These are phyloP conservation scores for Therioaphis trifolii DNA, from an alignment of 2,888 invertebrate genomes.

Conservation along the genomic window DNA sequence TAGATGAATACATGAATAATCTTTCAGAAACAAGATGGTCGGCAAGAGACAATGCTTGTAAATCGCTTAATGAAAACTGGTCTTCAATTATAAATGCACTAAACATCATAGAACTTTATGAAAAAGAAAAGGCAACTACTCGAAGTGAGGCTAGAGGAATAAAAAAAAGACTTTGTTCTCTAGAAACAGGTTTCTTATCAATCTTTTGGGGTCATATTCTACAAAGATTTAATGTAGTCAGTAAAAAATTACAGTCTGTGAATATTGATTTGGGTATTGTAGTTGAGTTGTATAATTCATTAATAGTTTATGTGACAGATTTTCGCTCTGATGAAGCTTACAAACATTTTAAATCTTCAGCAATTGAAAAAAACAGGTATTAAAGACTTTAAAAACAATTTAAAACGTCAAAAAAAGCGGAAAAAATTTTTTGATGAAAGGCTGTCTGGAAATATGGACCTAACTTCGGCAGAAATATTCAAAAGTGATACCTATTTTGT, in stretches of 20 bases:
- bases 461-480: neutral
- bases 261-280: conserved; percentile 21
- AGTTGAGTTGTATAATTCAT: conserved; percentile 14
- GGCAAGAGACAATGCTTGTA: too few relatives aligned
- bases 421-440: too few relatives aligned
- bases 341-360: conserved; percentile 9
- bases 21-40: too few relatives aligned
- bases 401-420: too few relatives aligned
- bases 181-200: too few relatives aligned
- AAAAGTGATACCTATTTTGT: conserved; percentile 1
- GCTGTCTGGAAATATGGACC: neutral
- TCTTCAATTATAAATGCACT: conserved; percentile 23
- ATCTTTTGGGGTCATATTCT: too few relatives aligned
- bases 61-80: too few relatives aligned
- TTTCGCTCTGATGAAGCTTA: conserved; percentile 14
- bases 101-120: neutral
- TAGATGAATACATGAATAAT: too few relatives aligned
- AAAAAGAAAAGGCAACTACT: neutral
- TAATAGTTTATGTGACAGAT: too few relatives aligned
- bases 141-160: neutral
- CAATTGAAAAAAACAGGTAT: conserved; percentile 28
- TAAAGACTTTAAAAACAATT: conserved; percentile 19
- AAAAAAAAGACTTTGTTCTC: too few relatives aligned
- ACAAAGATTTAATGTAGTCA: too few relatives aligned
- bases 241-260: conserved; percentile 1